Percentiles rank a stretch among this genome's conserved stretches.
Conservation (phyloP, 2,113 vertebrate genomes). For the Cyprinodon tularosa region DNA sequence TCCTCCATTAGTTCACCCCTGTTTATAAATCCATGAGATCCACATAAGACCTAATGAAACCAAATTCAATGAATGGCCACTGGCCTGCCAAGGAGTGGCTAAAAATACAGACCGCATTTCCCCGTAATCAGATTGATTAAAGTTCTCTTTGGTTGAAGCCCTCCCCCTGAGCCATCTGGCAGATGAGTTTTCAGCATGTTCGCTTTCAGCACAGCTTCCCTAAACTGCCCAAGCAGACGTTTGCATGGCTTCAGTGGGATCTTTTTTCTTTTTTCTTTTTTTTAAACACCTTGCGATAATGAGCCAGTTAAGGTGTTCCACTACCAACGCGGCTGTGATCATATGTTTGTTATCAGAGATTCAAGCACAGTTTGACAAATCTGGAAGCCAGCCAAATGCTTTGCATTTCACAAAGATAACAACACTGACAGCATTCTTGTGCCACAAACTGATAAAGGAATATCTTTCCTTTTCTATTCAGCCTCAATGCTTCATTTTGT, state of each 20-base stretch:
- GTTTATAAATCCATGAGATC: constrained; percentile 59
- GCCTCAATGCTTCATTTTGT: not conserved
- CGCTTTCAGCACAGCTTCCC: constrained; percentile 67
- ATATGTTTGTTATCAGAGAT: not conserved
- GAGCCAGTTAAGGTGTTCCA: not conserved
- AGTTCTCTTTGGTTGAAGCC: constrained; percentile 70
- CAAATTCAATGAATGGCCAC: constrained; percentile 75
- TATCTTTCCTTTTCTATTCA: not conserved
- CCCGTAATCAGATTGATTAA: constrained; percentile 80
- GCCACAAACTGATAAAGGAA: not conserved
- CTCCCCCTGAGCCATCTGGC: constrained; percentile 75
- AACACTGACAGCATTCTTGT: not conserved
- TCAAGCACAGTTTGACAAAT: not conserved
- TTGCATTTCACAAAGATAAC: not conserved
- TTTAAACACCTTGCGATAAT: not conserved
- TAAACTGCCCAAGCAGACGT: constrained; percentile 43
- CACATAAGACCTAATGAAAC: constrained; percentile 67
- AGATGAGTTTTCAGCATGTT: constrained; percentile 59
- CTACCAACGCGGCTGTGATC: not conserved
- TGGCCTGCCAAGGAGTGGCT: constrained; percentile 68
- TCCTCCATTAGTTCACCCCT: constrained; percentile 16
- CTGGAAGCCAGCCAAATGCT: not conserved
- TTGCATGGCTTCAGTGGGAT: constrained; percentile 47
- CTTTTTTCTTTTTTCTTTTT: not conserved
- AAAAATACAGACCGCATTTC: constrained; percentile 80